A percentile compares a stretch with the other conserved stretches of the same genome.
These are phyloP conservation scores for Clavelina lepadiformis DNA, from an alignment of 23 tunicate genomes.

Conservation along the genomic window DNA sequence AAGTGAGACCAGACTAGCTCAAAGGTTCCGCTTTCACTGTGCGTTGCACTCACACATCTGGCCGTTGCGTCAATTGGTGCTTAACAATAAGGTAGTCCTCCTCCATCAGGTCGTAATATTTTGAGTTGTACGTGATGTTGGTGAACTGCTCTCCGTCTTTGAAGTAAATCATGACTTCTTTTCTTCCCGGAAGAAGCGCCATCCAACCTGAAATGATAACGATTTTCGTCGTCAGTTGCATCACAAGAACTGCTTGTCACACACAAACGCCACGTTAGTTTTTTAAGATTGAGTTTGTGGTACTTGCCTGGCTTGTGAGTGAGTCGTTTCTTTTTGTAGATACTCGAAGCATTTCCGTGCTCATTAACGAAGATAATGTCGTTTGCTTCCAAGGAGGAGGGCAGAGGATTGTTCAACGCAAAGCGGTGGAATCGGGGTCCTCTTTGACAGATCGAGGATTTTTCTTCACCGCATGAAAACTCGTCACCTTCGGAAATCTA, in stretches of 20 bases:
- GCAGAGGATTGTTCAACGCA: constrained; percentile 60
- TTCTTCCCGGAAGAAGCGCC: constrained; percentile 44
- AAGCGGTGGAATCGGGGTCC: constrained; percentile 67
- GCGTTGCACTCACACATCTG: constrained; percentile 71
- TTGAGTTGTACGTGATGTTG: constrained; percentile 77
- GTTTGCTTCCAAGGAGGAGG: constrained; percentile 61
- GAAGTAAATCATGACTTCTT: constrained; percentile 28
- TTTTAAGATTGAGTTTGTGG: no score
- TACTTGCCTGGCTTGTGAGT: constrained; percentile 73
- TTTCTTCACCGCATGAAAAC: no score
- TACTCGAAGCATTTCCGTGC: constrained; percentile 34
- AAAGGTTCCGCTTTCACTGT: no score
- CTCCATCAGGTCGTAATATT: constrained; percentile 38
- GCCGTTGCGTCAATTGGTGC: constrained; percentile 39
- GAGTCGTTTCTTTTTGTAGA: constrained; percentile 47
- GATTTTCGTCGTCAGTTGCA: no score
- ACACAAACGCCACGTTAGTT: no score
- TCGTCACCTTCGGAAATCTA: no score
- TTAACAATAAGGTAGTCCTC: constrained; percentile 55
- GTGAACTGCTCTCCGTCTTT: constrained; percentile 71
- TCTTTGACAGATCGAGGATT: constrained; percentile 42
- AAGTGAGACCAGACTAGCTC: no score
- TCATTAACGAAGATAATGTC: constrained; percentile 31
- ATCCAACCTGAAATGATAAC: constrained; percentile 81
- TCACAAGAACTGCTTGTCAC: no score